Evolutionary conservation across 1,140 invertebrate species (phyloP), one percentile per base, ranked within the genome.

Genomic region (Lasioglossum albipes): DNA sequence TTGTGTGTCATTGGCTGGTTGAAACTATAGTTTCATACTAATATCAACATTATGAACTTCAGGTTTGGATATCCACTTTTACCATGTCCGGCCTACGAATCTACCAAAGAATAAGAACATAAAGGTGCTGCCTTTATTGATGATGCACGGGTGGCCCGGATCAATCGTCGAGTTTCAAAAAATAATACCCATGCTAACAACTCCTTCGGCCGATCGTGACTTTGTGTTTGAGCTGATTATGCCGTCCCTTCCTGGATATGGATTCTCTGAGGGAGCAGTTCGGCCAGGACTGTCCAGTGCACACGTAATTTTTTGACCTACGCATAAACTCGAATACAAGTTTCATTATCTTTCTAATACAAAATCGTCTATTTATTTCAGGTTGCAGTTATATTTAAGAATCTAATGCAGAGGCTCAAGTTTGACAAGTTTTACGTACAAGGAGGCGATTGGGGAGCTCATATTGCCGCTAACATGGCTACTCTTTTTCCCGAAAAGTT

Each of bases 91-190:
- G 78, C 95, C 95, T 83, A 91, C 86, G 84, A 76, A 84, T 45
- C 92, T 91, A 31, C 92, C 95, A 3, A 84, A 90, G 86, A 82
- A 90, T 22, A 88, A 87, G 62, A 93, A 94, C 65, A 75, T 95
- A 0, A 94, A 94, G 90, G 94, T 97, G 1, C 82, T 96, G 5
- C 97, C 97, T 0, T 64, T 98, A 31, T 87, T 98, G 0, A 36
- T 99, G 2, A 86, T 97, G 7, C 97, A 99, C 88, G 98, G 98
- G 20, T 99, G 98, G 98, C 98, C 98, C 4, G 97, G 98, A 42
- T 97, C 97, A 0, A 94, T 98, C 4, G 94, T 96, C 13, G 97
- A 98, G 91, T 98, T 98, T 90, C 96, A 97, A 83, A 96, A 97
- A 87, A 94, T 97, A 1, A 96, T 97, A 79, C 97, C 97, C 0